Conservation (phyloP, 2,797 vertebrate genomes). For the Taenioides sp. region DNA sequence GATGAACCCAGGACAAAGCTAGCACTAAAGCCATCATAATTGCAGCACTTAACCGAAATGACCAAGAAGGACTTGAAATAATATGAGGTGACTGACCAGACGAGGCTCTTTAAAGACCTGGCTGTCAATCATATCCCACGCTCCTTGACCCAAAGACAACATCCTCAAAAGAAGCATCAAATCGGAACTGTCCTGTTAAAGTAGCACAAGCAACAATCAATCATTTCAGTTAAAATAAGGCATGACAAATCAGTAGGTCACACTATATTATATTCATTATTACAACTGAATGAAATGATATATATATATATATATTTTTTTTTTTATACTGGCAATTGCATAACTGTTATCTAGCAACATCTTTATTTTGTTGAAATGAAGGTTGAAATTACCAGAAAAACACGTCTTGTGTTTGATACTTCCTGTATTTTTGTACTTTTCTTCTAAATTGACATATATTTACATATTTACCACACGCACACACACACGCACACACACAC, state of each 20-base stretch:
- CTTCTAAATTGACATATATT: no score
- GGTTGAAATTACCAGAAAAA: no score
- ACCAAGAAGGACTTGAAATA: not conserved
- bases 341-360: no score
- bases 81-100: slow-evolving; percentile 77
- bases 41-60: not conserved
- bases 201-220: slow-evolving; percentile 10
- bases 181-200: slow-evolving; percentile 89
- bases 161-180: slow-evolving; percentile 91
- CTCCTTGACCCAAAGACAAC: slow-evolving; percentile 93
- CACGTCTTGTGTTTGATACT: no score
- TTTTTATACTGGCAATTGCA: no score
- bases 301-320: no score
- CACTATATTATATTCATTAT: no score
- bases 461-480: no score
- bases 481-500: no score
- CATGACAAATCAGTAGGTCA: not conserved
- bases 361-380: no score
- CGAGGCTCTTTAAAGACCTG: slow-evolving; percentile 98
- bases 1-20: not conserved
- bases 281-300: no score
- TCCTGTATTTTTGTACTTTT: no score
- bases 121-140: slow-evolving; percentile 99
- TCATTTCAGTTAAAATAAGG: not conserved
- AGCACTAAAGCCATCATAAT: not conserved